A percentile compares a stretch with the other conserved stretches of the same genome.
Evolutionary conservation across 2,888 invertebrate genomes (phyloP).

Genomic region (Dynastes tityus): DNA sequence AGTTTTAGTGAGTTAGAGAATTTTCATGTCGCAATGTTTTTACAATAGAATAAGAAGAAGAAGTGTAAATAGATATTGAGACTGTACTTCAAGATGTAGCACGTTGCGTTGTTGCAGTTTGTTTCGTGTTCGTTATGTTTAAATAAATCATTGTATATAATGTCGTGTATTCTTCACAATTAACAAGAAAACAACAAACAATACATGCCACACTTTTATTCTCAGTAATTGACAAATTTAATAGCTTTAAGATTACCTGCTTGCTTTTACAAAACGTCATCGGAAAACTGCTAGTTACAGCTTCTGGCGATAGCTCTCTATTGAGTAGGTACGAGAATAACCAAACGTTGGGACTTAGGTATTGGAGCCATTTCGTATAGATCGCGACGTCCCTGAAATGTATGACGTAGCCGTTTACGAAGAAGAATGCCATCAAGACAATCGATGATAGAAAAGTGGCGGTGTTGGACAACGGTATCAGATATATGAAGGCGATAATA

Average conservation of each 20-base stretch:
- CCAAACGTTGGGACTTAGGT: slow-evolving; percentile 84
- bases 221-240: too few species aligned
- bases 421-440: slow-evolving; percentile 75
- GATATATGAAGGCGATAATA: slow-evolving; percentile 78
- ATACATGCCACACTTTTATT: too few species aligned
- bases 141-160: too few species aligned
- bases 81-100: too few species aligned
- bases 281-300: slow-evolving; percentile 74
- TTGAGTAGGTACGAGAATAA: slow-evolving; percentile 78
- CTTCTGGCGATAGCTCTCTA: slow-evolving; percentile 78
- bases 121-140: too few species aligned
- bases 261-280: slow-evolving; percentile 79
- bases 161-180: too few species aligned
- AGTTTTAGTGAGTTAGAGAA: too few species aligned
- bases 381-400: slow-evolving; percentile 80
- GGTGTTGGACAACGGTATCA: slow-evolving; percentile 78
- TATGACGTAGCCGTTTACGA: slow-evolving; percentile 80
- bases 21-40: too few species aligned
- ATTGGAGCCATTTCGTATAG: slow-evolving; percentile 79
- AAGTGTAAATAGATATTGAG: too few species aligned
- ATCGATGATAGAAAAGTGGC: slow-evolving; percentile 76
- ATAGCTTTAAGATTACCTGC: slow-evolving; percentile 72
- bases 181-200: too few species aligned
- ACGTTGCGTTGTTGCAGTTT: too few species aligned
- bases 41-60: too few species aligned